A percentile compares a stretch with the other conserved stretches of the same genome.
These are phyloP conservation scores for Pharmacophagus antenor DNA, from an alignment of 2,888 invertebrate species.

Conservation along the genomic window DNA sequence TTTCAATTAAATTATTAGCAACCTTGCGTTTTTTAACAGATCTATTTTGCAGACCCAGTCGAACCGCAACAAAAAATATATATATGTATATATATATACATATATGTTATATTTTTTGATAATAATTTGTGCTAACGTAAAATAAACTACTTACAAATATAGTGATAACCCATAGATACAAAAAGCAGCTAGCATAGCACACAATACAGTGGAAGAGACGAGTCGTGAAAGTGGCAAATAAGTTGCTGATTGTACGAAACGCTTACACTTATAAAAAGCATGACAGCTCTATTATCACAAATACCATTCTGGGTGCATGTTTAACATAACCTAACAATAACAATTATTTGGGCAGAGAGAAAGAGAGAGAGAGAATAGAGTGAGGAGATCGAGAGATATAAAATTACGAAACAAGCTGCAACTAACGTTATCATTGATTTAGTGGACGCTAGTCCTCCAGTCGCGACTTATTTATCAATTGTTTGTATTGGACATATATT, in stretches of 20 bases:
- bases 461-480: conserved; percentile 27
- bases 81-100: no score
- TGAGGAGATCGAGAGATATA: conserved; percentile 33
- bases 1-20: conserved; percentile 50
- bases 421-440: conserved; percentile 23
- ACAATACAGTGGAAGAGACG: conserved; percentile 79
- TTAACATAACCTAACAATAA: conserved; percentile 49
- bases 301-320: conserved; percentile 74
- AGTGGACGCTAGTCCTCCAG: conserved; percentile 29
- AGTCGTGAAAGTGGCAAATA: conserved; percentile 78
- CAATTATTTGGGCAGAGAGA: conserved; percentile 71
- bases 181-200: conserved; percentile 81
- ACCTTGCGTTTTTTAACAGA: conserved; percentile 36
- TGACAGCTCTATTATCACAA: conserved; percentile 79
- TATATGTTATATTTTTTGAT: background rate
- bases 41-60: background rate
- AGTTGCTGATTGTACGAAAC: conserved; percentile 76
- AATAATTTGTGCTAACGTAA: conserved; percentile 62
- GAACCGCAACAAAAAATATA: conserved; percentile 6
- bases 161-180: conserved; percentile 79
- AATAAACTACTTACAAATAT: conserved; percentile 69
- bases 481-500: conserved; percentile 32
- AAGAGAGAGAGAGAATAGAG: conserved; percentile 48
- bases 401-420: conserved; percentile 22
- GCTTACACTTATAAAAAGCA: conserved; percentile 79